Conservation (phyloP, 2,888 invertebrate species). For the Crioceris asparagi region DNA sequence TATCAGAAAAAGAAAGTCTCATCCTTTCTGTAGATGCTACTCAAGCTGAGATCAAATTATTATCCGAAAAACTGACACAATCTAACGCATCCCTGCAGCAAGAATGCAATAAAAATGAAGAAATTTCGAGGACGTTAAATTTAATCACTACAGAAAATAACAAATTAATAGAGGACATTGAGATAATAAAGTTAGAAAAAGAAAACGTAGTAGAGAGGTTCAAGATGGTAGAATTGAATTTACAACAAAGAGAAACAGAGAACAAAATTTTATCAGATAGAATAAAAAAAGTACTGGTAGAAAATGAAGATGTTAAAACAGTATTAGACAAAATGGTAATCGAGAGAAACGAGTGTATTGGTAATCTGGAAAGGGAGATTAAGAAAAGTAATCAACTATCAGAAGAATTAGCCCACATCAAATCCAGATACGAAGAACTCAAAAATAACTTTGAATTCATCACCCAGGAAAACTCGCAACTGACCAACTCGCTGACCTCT, state of each 20-base stretch:
- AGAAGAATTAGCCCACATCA: not conserved
- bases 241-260: not conserved
- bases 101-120: too few species aligned
- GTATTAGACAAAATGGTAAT: too few species aligned
- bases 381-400: not conserved
- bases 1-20: too few species aligned
- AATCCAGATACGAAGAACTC: not conserved
- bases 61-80: too few species aligned
- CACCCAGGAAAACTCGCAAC: too few species aligned
- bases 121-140: too few species aligned
- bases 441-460: not conserved
- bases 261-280: too few species aligned
- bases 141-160: not conserved
- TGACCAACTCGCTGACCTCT: too few species aligned
- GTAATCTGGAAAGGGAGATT: not conserved
- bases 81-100: too few species aligned
- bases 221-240: not conserved
- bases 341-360: too few species aligned
- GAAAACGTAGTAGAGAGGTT: not conserved
- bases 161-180: constrained; percentile 3
- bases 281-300: not conserved
- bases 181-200: constrained; percentile 4
- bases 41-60: too few species aligned
- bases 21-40: too few species aligned
- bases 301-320: constrained; percentile 1